phyloP scores from a whole-genome alignment of 2,113 vertebrate species.

The Balaeniceps rex region DNA sequence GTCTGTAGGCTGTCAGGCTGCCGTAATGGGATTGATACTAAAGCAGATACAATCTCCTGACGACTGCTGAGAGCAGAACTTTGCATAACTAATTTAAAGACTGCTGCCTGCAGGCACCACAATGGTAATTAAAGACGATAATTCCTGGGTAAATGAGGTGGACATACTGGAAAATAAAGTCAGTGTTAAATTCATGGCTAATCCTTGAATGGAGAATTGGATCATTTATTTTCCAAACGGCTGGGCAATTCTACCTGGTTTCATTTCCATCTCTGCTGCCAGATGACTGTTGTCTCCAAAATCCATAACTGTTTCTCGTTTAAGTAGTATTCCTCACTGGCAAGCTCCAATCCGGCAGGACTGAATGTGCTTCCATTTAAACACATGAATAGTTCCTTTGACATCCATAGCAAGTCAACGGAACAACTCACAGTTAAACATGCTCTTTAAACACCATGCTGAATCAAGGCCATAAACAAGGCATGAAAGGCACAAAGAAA shows the following conservation, averaged over 20 bases:
- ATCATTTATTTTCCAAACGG: slow-evolving; percentile 30
- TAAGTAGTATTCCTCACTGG: slow-evolving; percentile 27
- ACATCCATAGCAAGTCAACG: not conserved
- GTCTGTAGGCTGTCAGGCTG: not conserved
- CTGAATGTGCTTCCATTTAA: slow-evolving; percentile 16
- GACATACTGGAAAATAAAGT: slow-evolving; percentile 47
- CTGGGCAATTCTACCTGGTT: slow-evolving; percentile 50
- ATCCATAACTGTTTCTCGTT: not conserved
- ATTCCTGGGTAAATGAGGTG: slow-evolving; percentile 35
- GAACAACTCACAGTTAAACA: not conserved
- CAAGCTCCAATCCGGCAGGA: not conserved
- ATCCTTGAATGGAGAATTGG: slow-evolving; percentile 49
- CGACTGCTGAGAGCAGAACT: slow-evolving; percentile 26
- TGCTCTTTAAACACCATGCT: not conserved
- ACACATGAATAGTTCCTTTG: slow-evolving; percentile 1
- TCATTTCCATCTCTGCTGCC: slow-evolving; percentile 55
- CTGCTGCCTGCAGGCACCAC: slow-evolving; percentile 30
- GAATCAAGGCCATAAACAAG: not conserved
- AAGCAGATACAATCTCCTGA: slow-evolving; percentile 7
- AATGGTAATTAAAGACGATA: slow-evolving; percentile 46
- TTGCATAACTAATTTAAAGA: not conserved
- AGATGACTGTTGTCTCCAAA: slow-evolving; percentile 46
- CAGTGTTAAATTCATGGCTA: slow-evolving; percentile 22
- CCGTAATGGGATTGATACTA: not conserved
- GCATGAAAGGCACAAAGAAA: not conserved